Conservation (phyloP, 2,888 invertebrate genomes). For the Druceiella hillmani region DNA sequence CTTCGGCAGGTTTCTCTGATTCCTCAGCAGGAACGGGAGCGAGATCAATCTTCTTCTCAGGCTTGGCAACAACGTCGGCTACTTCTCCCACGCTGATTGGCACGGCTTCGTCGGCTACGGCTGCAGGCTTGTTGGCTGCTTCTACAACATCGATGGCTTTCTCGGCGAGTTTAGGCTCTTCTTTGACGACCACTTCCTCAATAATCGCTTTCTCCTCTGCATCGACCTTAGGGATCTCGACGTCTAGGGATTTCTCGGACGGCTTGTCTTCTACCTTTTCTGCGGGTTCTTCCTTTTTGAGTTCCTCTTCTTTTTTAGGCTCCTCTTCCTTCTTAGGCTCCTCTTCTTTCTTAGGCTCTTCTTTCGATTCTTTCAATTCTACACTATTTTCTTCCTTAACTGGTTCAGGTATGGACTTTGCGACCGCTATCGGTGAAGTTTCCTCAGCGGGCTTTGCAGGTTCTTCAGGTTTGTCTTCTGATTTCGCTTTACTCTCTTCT, state of each 20-base stretch:
- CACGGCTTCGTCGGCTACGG: constrained; percentile 37
- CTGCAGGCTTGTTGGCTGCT: constrained; percentile 33
- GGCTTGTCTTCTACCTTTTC: constrained; percentile 28
- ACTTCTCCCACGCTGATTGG: constrained; percentile 23
- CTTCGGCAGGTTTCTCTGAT: constrained; percentile 13
- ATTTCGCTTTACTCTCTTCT: too few relatives aligned
- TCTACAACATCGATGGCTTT: constrained; percentile 35
- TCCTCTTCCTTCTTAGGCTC: constrained; percentile 22
- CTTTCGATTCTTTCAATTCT: constrained; percentile 25
- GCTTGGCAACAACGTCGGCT: constrained; percentile 31
- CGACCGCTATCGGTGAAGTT: constrained; percentile 33
- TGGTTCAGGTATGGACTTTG: constrained; percentile 30
- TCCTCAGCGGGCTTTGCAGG: constrained; percentile 27
- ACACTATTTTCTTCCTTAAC: constrained; percentile 23
- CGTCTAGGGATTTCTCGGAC: constrained; percentile 25
- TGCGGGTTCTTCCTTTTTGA: constrained; percentile 27
- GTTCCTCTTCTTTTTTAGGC: constrained; percentile 21
- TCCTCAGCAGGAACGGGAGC: constrained; percentile 29
- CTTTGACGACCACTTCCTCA: constrained; percentile 32
- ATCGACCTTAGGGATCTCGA: too few relatives aligned
- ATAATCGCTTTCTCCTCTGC: constrained; percentile 30
- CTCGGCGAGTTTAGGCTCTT: constrained; percentile 32
- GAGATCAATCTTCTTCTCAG: constrained; percentile 37
- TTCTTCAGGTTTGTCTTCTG: constrained; percentile 29
- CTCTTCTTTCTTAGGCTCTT: constrained; percentile 25